Base-by-base conservation (phyloP, 2,113 vertebrate genomes). In the Campylorhamphus procurvoides region DNA sequence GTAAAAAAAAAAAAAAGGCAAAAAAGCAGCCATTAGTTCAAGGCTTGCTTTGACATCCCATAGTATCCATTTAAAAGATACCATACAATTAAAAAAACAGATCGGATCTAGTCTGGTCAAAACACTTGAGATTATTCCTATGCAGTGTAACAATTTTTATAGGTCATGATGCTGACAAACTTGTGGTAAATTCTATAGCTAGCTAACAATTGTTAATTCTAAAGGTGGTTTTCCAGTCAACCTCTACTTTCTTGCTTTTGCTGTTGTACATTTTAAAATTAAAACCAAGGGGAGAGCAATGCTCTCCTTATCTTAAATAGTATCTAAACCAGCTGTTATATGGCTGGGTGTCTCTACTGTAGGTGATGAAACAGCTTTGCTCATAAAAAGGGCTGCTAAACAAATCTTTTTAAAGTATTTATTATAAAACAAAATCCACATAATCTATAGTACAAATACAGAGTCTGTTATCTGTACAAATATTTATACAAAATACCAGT, bases 381-480 rank as follows among this genome's bases (percentile, higher is more conserved):
- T 87, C 90, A 96, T 39, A 74, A 84, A 93, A 72, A 87, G 27
- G 56, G 44, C 59, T 93, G 83, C 73, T 91, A 89, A 94, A 75
- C 20, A 84, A 76, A 73, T 94, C 55, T 90, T 95, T 93, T 35
- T 17, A 40, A 94, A 92, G 50, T 87, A 91, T 97, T 97, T 97
- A 97, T 97, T 97, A 97, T 87, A 97, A 97, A 97, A 93, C 92
- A 94, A 95, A 96, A 91, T 94, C 86, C 92, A 96, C 90, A 95
- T 86, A 66, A 95, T 84, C 86, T 97, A 90, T 95, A 83, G 80
- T 90, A 97, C 95, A 97, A 97, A 95, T 91, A 76, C 87, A 95
- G 90, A 76, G 68, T 96, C 88, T 92, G 90, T 97, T 96, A 94
- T 87, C 90, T 96, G 94, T 93, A 97, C 95, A 97, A 74, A 89